Percentiles rank a stretch among this genome's conserved stretches.
Conservation (phyloP, 2,113 vertebrate species). For the Rhipidura dahli region DNA sequence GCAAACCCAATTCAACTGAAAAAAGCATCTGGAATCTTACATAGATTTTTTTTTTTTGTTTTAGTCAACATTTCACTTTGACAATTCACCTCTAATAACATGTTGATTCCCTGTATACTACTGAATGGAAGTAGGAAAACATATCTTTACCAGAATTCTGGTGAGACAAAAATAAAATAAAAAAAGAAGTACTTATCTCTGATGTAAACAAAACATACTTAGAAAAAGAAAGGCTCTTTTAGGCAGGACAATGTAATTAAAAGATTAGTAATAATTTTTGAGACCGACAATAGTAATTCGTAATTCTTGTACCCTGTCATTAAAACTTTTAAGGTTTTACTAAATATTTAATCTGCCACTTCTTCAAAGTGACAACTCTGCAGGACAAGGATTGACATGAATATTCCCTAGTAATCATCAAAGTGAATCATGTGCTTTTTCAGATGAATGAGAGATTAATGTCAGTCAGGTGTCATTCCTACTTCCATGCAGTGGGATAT, state of each 20-base stretch:
- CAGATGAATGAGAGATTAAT: not conserved
- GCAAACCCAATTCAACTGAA: not conserved
- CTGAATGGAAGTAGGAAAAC: not conserved
- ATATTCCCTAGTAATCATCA: not conserved
- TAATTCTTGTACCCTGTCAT: not conserved
- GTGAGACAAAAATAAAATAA: not conserved
- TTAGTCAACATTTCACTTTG: not conserved
- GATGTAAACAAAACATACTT: not conserved
- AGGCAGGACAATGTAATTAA: not conserved
- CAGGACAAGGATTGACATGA: not conserved
- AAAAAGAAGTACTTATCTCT: not conserved
- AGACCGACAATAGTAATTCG: not conserved
- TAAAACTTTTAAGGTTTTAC: not conserved
- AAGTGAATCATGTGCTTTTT: not conserved
- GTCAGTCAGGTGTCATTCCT: not conserved
- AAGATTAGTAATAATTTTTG: not conserved
- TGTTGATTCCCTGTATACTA: not conserved
- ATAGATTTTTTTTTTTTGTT: not conserved
- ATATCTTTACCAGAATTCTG: not conserved
- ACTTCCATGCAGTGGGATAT: not conserved
- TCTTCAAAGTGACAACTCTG: not conserved
- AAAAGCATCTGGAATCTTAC: not conserved
- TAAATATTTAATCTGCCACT: not conserved
- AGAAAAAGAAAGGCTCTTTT: not conserved
- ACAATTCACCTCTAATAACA: not conserved